Base-by-base conservation (phyloP, 2,113 vertebrate genomes). In the Prietella phreatophila region DNA sequence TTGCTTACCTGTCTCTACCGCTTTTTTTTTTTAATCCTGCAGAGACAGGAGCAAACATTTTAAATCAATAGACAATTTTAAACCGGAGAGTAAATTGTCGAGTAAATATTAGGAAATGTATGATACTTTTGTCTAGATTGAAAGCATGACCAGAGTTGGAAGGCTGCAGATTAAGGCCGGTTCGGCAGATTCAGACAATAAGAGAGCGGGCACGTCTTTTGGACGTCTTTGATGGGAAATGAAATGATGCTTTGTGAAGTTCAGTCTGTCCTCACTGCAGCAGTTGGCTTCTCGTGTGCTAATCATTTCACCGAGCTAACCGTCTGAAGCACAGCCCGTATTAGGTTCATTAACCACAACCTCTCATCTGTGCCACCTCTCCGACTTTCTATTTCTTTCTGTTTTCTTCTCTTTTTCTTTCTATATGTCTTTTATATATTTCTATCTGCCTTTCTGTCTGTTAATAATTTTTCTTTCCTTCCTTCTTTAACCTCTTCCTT, bases 61-160 rank as follows among this genome's bases (percentile, higher is more conserved):
- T 93, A 89, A 96, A 97, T 97, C 96, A 96, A 96, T 97, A 97
- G 95, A 96, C 96, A 97, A 95, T 97, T 97, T 94, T 96, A 96
- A 96, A 95, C 93, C 93, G 94, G 93, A 96, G 91, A 95, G 94
- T 94, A 95, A 96, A 95, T 95, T 93, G 95, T 93, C 96, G 92
- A 95, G 94, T 94, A 95, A 96, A 95, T 96, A 93, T 93, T 90
- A 88, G 94, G 94, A 95, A 96, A 95, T 95, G 91, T 94, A 93
- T 93, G 93, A 95, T 94, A 93, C 93, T 94, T 93, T 94, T 91
- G 91, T 92, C 90, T 93, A 92, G 90, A 94, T 95, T 95, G 95
- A 93, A 95, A 95, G 94, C 91, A 89, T 93, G 90, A 91, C 93
- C 87, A 89, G 89, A 93, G 94, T 92, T 90, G 91, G 88, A 89